Percentiles rank a stretch among this genome's conserved stretches.
Evolutionary conservation across 35 echinoderm and acorn worm species (phyloP).

Genomic region (Stichopus chloronotus): DNA sequence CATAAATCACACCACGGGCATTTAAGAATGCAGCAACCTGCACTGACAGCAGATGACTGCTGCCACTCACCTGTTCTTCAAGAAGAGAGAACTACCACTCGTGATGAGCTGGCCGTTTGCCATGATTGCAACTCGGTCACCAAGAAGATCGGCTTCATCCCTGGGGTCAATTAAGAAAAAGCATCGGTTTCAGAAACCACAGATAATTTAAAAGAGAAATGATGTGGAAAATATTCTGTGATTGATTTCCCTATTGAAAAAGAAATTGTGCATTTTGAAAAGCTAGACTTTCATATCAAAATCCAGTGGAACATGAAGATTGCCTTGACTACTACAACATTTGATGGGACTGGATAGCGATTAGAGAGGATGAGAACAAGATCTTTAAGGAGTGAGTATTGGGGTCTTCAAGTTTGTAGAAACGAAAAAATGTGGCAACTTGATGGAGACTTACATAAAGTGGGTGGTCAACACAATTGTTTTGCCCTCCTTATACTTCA

Average conservation of each 20-base stretch:
- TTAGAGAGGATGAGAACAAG: too few relatives aligned
- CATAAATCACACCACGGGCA: too few relatives aligned
- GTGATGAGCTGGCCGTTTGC: slow-evolving; percentile 88
- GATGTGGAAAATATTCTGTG: not conserved
- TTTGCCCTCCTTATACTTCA: slow-evolving; percentile 91
- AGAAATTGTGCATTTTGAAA: not conserved
- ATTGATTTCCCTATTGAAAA: not conserved
- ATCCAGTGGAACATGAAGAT: too few relatives aligned
- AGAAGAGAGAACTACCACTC: slow-evolving; percentile 93
- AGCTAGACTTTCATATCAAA: too few relatives aligned
- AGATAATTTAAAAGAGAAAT: not conserved
- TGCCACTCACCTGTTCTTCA: slow-evolving; percentile 84
- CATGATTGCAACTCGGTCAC: slow-evolving; percentile 99
- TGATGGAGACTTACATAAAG: slow-evolving; percentile 96
- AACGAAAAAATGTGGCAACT: too few relatives aligned
- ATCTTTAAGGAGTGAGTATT: too few relatives aligned
- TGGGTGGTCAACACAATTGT: slow-evolving; percentile 98
- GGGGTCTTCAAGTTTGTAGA: too few relatives aligned
- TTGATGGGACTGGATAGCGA: too few relatives aligned
- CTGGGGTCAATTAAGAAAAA: slow-evolving; percentile 28
- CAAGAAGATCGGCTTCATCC: slow-evolving; percentile 98
- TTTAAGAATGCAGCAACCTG: too few relatives aligned
- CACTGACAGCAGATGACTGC: not conserved
- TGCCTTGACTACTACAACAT: too few relatives aligned
- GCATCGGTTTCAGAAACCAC: too few relatives aligned